Evolutionary conservation across 92 coral and sea anemone species (phyloP).

Genomic region (Hydrozoanthus gracilis): DNA sequence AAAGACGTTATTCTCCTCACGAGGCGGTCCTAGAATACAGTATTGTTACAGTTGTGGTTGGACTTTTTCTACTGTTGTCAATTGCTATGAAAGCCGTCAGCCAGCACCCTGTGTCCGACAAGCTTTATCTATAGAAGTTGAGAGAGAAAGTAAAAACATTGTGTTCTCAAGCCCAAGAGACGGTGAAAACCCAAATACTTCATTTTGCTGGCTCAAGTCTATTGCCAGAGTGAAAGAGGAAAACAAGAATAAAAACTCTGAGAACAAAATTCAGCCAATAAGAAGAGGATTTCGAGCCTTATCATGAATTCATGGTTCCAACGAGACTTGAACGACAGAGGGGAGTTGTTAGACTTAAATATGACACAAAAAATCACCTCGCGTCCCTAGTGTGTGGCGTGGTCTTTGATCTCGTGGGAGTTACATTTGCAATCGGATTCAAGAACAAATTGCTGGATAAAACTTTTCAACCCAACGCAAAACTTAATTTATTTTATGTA

Average conservation of each 20-base stretch:
- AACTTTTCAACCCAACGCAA: background rate
- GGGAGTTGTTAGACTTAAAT: too few relatives aligned
- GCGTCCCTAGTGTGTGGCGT: background rate
- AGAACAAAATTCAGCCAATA: too few relatives aligned
- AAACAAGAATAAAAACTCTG: too few relatives aligned
- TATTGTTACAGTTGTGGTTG: constrained; percentile 14
- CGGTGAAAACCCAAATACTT: background rate
- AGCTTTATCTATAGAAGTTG: background rate
- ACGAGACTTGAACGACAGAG: too few relatives aligned
- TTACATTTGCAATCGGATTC: too few relatives aligned
- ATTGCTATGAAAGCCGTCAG: constrained; percentile 34
- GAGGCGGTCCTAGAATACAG: constrained; percentile 33
- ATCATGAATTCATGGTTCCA: too few relatives aligned
- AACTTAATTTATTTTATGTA: background rate
- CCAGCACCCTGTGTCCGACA: background rate
- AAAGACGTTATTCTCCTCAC: constrained; percentile 17
- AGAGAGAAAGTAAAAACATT: background rate
- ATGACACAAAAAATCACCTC: too few relatives aligned
- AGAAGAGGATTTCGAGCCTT: too few relatives aligned
- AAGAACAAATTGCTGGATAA: background rate
- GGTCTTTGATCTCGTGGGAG: background rate
- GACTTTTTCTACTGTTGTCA: background rate
- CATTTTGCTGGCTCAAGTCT: too few relatives aligned
- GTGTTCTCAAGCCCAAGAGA: background rate
- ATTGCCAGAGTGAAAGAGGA: too few relatives aligned